Conservation (phyloP, 2,797 vertebrate species). For the Numenius phaeopus region DNA sequence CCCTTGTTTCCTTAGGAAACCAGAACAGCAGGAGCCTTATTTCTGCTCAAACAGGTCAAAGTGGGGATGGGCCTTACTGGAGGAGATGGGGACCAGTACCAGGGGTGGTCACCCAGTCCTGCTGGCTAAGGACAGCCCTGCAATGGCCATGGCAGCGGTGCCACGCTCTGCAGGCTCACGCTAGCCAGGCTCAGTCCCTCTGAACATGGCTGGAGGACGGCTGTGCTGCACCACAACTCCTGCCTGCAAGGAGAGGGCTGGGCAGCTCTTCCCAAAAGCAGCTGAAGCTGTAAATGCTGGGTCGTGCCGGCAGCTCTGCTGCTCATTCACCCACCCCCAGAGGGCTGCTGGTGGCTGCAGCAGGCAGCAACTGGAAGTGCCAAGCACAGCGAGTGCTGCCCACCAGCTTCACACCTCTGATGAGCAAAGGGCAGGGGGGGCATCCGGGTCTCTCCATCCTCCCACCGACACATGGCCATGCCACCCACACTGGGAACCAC, state of each 20-base stretch:
- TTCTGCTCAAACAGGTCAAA: background rate
- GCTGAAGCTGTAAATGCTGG: accelerated
- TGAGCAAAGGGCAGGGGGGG: background rate
- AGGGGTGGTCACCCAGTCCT: background rate
- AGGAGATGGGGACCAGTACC: background rate
- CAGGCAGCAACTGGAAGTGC: background rate
- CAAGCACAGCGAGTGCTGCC: accelerated
- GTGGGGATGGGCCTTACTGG: background rate
- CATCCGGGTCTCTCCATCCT: background rate
- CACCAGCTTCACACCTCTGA: background rate
- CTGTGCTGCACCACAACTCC: background rate
- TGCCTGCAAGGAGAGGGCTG: background rate
- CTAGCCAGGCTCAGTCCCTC: accelerated
- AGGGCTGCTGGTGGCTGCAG: background rate
- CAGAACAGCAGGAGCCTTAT: background rate
- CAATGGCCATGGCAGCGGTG: background rate
- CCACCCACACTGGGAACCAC: accelerated
- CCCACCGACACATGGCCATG: background rate
- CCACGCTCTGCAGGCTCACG: background rate
- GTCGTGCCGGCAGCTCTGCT: background rate
- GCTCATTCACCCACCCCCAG: background rate
- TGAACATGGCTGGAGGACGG: background rate
- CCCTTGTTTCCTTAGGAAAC: background rate
- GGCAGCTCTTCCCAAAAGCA: background rate
- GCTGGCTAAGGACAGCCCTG: background rate